These are phyloP conservation scores for Eutrigla gurnardus DNA, from an alignment of 2,797 vertebrate species.

Conservation along the genomic window DNA sequence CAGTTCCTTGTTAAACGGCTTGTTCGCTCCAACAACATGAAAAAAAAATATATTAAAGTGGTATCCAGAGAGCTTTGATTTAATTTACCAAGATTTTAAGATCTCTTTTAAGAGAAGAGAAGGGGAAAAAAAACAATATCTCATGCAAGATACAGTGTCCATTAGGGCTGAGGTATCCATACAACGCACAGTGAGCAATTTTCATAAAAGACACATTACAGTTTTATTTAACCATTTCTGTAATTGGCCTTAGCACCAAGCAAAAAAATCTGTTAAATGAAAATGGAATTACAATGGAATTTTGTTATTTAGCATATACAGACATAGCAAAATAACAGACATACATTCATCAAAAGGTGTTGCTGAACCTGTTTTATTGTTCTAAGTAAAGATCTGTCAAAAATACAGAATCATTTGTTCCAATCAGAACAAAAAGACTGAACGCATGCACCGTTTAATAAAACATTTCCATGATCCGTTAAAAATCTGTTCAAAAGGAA, in stretches of 20 bases:
- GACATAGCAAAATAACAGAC: not conserved
- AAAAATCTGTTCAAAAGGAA: conserved; percentile 81
- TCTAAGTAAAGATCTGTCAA: conserved; percentile 75
- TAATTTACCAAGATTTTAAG: not conserved
- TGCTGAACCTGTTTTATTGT: conserved; percentile 76
- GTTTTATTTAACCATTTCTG: not conserved
- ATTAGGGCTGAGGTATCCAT: not conserved
- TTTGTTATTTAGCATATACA: not conserved
- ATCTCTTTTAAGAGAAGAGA: not conserved
- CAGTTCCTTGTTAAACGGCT: not conserved
- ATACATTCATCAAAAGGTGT: conserved; percentile 16
- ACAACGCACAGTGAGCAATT: not conserved
- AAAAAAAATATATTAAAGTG: not conserved
- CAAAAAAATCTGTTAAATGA: not conserved
- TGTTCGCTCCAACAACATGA: not conserved
- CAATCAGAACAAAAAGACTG: conserved; percentile 68
- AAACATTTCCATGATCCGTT: conserved; percentile 77
- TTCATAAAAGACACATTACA: not conserved
- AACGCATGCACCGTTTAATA: conserved; percentile 82
- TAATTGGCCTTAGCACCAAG: not conserved
- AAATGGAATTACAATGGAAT: not conserved
- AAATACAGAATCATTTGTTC: conserved; percentile 79
- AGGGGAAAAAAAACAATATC: not conserved
- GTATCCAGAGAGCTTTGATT: not conserved
- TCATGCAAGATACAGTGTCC: not conserved